Evolutionary conservation across 1,140 invertebrate genomes (phyloP).

Genomic region (Frieseomelitta varia): DNA sequence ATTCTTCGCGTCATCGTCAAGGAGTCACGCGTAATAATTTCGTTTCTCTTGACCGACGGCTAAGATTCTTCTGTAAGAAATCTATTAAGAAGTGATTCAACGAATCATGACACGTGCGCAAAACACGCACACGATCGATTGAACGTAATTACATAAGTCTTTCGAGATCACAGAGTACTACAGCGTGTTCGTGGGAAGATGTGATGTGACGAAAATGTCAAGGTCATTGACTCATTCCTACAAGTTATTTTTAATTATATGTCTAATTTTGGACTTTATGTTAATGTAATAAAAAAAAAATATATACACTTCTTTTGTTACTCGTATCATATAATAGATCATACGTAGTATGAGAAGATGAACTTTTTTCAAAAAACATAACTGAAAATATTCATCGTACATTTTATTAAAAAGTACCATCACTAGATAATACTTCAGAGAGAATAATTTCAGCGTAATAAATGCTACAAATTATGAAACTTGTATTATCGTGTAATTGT

Average conservation of each 20-base stretch:
- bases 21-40: conserved; percentile 5
- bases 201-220: conserved; percentile 7
- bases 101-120: background rate
- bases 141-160: conserved; percentile 16
- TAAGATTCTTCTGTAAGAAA: conserved; percentile 1
- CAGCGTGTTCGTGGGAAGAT: background rate
- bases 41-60: background rate
- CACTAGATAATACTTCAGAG: background rate
- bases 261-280: conserved; percentile 6
- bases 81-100: conserved; percentile 1
- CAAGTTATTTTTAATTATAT: background rate
- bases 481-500: background rate
- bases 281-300: background rate
- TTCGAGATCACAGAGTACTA: background rate
- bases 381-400: background rate
- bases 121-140: conserved; percentile 34
- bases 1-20: conserved; percentile 30
- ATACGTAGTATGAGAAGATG: background rate
- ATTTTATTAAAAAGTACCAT: background rate
- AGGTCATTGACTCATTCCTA: background rate
- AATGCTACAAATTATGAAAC: background rate
- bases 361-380: background rate
- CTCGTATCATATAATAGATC: background rate
- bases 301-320: background rate
- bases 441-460: background rate